phyloP scores from a whole-genome alignment of 2,113 vertebrate genomes.

The Cheirogaleus medius region DNA sequence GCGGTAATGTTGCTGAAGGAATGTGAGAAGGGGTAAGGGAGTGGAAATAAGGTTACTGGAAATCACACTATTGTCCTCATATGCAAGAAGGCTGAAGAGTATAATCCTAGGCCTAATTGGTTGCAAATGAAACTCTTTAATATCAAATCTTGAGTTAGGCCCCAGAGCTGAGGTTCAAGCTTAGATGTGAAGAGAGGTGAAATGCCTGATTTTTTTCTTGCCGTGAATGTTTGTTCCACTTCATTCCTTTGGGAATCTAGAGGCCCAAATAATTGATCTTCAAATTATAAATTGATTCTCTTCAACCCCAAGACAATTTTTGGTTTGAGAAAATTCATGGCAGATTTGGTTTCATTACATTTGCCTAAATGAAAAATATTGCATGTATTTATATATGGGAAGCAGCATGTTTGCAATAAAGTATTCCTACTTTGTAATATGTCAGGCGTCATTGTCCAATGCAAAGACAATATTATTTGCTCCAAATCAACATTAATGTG shows the following conservation, averaged over 20 bases:
- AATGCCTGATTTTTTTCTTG: conserved; percentile 62
- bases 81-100: conserved; percentile 67
- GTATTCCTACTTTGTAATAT: background rate
- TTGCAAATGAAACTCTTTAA: conserved; percentile 85
- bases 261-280: conserved; percentile 70
- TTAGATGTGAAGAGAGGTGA: conserved; percentile 74
- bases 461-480: background rate
- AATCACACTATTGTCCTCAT: conserved; percentile 71
- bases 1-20: conserved; percentile 68
- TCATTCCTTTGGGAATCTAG: conserved; percentile 62
- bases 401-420: background rate
- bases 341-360: conserved; percentile 36
- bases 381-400: background rate
- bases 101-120: conserved; percentile 83
- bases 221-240: conserved; percentile 28
- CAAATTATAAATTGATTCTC: conserved; percentile 52
- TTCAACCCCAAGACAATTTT: conserved; percentile 33
- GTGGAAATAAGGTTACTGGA: conserved; percentile 65
- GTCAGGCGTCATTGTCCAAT: background rate
- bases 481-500: background rate
- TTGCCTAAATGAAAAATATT: conserved; percentile 15
- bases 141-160: conserved; percentile 82
- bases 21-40: conserved; percentile 50
- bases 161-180: conserved; percentile 79
- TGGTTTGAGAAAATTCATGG: background rate